A percentile compares a stretch with the other conserved stretches of the same genome.
Conservation (phyloP, 2,888 invertebrate genomes). For the Acleris sparsana region DNA sequence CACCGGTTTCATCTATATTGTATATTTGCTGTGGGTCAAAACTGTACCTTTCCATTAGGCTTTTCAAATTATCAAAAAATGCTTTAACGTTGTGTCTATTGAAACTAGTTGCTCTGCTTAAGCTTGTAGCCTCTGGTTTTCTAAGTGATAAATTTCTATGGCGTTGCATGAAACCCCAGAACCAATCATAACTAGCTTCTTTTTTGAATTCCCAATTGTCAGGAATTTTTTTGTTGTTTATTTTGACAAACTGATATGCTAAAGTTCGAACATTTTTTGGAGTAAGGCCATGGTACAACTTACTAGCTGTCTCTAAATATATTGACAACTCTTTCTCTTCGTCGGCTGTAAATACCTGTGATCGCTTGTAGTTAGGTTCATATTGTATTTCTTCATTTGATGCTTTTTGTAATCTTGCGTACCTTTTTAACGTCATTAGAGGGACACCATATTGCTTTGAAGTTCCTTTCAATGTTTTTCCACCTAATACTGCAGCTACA, state of each 20-base stretch:
- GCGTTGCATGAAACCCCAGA: constrained; percentile 12
- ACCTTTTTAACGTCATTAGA: constrained; percentile 25
- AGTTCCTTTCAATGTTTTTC: no score
- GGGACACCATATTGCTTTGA: no score
- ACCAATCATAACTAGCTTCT: constrained; percentile 30
- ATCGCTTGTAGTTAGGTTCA: constrained; percentile 36
- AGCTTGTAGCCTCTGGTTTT: constrained; percentile 21
- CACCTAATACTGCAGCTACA: no score
- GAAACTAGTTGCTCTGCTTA: background rate
- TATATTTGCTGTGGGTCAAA: constrained; percentile 38
- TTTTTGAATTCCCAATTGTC: constrained; percentile 35
- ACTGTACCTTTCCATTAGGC: constrained; percentile 35
- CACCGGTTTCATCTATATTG: background rate
- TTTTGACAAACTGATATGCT: constrained; percentile 45
- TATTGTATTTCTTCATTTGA: constrained; percentile 26
- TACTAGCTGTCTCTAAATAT: constrained; percentile 40
- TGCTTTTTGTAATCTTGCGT: constrained; percentile 33
- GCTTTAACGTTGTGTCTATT: constrained; percentile 36
- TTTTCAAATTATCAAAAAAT: constrained; percentile 38
- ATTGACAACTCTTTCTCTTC: constrained; percentile 37
- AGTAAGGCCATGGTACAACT: constrained; percentile 44
- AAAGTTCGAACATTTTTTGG: constrained; percentile 42
- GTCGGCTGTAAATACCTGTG: constrained; percentile 37
- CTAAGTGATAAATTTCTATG: constrained; percentile 14
- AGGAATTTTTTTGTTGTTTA: constrained; percentile 37